Conservation (phyloP, 2,888 invertebrate genomes). For the Tineola bisselliella region DNA sequence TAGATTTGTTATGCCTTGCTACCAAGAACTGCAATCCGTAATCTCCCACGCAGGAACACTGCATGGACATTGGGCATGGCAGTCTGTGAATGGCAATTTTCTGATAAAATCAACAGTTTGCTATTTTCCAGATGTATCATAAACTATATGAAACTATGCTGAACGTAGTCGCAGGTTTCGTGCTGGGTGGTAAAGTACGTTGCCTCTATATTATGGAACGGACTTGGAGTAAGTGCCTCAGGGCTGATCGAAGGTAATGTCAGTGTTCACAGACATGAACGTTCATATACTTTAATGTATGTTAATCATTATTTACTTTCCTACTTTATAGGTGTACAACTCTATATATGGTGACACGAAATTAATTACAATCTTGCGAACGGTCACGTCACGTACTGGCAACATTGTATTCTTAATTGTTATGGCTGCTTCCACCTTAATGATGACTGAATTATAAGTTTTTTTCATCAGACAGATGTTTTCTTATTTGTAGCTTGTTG, state of each 20-base stretch:
- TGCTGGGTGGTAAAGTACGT: constrained; percentile 10
- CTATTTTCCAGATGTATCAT: not conserved
- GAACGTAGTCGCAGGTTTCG: not conserved
- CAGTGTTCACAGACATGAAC: not conserved
- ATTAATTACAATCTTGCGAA: not conserved
- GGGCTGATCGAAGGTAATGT: constrained; percentile 13
- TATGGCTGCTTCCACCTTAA: not conserved
- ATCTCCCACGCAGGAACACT: not conserved
- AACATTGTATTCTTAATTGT: not conserved
- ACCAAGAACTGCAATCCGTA: not conserved
- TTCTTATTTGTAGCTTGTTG: no score
- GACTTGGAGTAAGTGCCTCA: not conserved
- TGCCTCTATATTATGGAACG: constrained; percentile 2
- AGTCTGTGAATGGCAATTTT: not conserved
- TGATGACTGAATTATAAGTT: not conserved
- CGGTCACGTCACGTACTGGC: not conserved
- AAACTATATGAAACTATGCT: not conserved
- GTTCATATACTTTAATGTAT: not conserved
- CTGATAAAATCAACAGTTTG: not conserved
- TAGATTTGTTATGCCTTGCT: no score
- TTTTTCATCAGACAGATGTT: no score
- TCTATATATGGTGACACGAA: not conserved
- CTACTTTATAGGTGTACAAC: not conserved
- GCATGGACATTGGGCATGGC: not conserved
- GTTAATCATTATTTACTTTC: constrained; percentile 1